Base-by-base conservation (phyloP, 2,113 vertebrate species). In the Sinocyclocheilus maitianheensis region DNA sequence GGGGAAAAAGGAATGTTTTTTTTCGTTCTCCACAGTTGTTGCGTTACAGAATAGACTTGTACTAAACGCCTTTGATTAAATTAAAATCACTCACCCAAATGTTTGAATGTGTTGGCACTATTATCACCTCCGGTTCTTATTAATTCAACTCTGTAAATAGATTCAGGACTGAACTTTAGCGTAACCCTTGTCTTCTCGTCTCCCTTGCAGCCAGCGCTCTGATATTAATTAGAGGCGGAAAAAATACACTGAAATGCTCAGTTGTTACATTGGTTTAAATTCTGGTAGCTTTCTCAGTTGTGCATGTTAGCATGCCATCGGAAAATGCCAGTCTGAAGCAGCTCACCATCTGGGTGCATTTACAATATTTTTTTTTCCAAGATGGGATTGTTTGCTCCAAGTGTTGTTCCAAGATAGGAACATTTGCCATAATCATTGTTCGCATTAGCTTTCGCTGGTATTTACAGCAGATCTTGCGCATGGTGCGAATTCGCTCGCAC, bases 361-460 rank as follows among this genome's bases (percentile, higher is more conserved):
- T 86, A 86, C 51, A 89, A 84, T 72, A 60, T 88, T 86, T 81
- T 58, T 58, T 85, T 91, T 92, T 84, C 89, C 24, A 91, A 91
- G 89, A 92, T 89, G 90, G 88, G 77, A 90, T 92, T 91, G 91
- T 93, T 90, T 88, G 26, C 26, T 26, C 26, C 26, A 26, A 26
- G 26, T 26, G 26, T 26, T 26, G 26, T 26, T 26, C 26, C 26
- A 26, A 26, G 26, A 26, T 89, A 87, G 58, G 86, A 91, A 92
- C 91, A 91, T 91, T 89, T 85, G 85, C 91, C 91, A 92, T 94
- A 94, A 95, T 94, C 91, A 92, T 92, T 94, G 92, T 90, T 92
- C 92, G 90, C 91, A 85, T 94, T 94, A 93, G 92, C 93, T 93
- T 93, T 94, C 80, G 74, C 84, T 81, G 84, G 75, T 84, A 81